These are phyloP conservation scores for Epinephelus cyanopodus DNA, from an alignment of 2,113 vertebrate species.

Conservation along the genomic window DNA sequence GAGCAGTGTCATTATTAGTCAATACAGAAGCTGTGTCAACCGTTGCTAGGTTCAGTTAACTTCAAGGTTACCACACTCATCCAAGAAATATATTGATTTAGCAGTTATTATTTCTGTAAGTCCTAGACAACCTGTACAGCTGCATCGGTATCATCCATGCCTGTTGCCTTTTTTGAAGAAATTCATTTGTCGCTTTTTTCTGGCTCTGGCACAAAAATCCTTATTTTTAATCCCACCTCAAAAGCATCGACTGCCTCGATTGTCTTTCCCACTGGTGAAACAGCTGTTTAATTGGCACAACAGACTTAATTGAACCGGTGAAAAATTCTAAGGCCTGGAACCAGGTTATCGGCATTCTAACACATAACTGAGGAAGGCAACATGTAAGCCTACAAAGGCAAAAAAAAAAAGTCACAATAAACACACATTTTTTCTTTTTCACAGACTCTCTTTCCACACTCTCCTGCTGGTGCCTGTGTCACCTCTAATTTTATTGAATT, in stretches of 20 bases:
- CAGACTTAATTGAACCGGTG: not conserved
- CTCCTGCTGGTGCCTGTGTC: not conserved
- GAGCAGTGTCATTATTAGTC: too few relatives aligned
- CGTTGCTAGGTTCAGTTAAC: not conserved
- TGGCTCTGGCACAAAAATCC: too few relatives aligned
- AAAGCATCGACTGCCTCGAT: too few relatives aligned
- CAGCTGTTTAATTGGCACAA: not conserved
- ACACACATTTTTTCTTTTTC: not conserved
- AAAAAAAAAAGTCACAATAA: not conserved
- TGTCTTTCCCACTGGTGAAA: not conserved
- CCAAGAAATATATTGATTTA: not conserved
- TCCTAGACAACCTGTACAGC: not conserved
- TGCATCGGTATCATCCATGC: not conserved
- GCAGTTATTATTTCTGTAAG: not conserved
- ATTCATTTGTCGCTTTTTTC: too few relatives aligned
- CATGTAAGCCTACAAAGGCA: not conserved
- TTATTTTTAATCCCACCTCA: too few relatives aligned
- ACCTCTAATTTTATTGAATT: too few relatives aligned
- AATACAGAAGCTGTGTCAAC: not conserved
- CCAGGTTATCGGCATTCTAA: not conserved
- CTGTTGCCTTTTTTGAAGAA: not conserved
- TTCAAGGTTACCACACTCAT: not conserved
- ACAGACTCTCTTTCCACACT: not conserved
- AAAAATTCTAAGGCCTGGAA: not conserved
- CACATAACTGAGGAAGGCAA: not conserved